Evolutionary conservation across 2,797 vertebrate species (phyloP).

Genomic region (Glossophaga mutica): DNA sequence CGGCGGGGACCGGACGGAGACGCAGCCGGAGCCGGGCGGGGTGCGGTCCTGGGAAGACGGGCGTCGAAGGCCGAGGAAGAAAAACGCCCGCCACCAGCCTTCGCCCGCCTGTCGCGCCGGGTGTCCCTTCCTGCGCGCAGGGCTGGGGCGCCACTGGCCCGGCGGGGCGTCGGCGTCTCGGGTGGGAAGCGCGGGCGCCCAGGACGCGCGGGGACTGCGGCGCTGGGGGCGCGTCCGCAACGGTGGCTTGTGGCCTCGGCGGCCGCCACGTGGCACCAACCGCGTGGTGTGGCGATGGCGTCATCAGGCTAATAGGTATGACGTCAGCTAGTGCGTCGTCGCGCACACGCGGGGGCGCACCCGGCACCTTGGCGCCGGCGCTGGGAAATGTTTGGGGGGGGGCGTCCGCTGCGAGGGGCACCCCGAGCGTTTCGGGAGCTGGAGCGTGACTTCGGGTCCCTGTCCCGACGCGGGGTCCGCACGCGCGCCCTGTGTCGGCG

Average conservation of each 20-base stretch:
- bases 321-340: not conserved
- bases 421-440: not conserved
- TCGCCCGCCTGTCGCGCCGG: no score
- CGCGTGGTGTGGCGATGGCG: not conserved
- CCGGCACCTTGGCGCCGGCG: not conserved
- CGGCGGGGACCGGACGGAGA: not conserved
- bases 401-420: not conserved
- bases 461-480: no score
- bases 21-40: no score
- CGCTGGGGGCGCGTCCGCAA: no score
- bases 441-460: not conserved
- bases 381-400: no score
- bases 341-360: not conserved
- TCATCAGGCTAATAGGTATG: not conserved
- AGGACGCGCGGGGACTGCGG: no score
- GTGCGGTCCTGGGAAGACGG: not conserved
- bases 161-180: not conserved
- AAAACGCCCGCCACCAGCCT: not conserved
- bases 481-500: no score
- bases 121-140: no score
- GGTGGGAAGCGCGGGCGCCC: not conserved
- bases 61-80: not conserved
- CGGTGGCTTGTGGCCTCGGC: not conserved
- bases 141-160: no score
- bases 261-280: not conserved